phyloP scores from a whole-genome alignment of 2,888 invertebrate genomes.

The Cerastis leucographa region DNA sequence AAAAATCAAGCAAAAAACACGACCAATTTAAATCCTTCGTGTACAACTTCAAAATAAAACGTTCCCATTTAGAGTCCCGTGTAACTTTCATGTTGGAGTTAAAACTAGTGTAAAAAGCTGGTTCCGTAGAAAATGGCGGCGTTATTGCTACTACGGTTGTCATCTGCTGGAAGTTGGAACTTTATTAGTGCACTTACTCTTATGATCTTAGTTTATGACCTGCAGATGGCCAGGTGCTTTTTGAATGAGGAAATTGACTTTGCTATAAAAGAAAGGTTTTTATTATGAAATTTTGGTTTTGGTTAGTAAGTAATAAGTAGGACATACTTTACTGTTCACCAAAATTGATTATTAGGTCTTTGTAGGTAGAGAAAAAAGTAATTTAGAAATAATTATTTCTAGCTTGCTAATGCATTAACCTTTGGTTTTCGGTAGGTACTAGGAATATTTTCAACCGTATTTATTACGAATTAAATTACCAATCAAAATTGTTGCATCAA shows the following conservation, averaged over 20 bases:
- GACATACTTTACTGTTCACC: not conserved
- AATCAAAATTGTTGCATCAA: not conserved
- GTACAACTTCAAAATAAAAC: conserved; percentile 55
- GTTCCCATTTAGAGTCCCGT: conserved; percentile 45
- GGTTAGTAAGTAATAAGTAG: not conserved
- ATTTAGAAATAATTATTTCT: not conserved
- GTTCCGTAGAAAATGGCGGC: conserved; percentile 55
- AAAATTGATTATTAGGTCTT: not conserved
- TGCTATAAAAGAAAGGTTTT: not conserved
- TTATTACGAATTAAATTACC: not conserved
- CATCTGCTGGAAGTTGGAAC: conserved; percentile 53
- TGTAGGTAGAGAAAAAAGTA: too few relatives aligned
- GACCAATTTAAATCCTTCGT: conserved; percentile 46
- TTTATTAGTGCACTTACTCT: conserved; percentile 63
- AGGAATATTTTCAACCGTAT: not conserved
- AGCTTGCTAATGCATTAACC: not conserved
- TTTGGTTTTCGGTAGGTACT: not conserved
- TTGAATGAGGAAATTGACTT: conserved; percentile 55
- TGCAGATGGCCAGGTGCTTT: conserved; percentile 56
- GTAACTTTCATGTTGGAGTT: conserved; percentile 52
- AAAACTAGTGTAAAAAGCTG: conserved; percentile 58
- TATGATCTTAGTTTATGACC: conserved; percentile 60
- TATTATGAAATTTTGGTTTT: not conserved
- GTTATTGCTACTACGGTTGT: conserved; percentile 57
- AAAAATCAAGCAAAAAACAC: conserved; percentile 30